These are phyloP conservation scores for Eupeodes corollae DNA, from an alignment of 1,140 invertebrate species.

Conservation along the genomic window DNA sequence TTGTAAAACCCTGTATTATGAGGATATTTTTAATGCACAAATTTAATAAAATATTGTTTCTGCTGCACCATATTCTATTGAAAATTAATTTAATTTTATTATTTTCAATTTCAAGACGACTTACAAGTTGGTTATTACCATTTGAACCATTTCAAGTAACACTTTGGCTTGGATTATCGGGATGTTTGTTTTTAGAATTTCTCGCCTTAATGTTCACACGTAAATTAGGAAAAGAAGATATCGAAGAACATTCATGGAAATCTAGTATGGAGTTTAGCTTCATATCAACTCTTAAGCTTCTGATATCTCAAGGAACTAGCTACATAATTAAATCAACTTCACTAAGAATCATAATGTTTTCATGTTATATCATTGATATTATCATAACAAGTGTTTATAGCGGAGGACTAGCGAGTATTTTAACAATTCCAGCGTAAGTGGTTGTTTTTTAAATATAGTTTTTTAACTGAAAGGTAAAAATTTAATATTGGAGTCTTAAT, in stretches of 20 bases:
- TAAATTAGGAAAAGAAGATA: not conserved
- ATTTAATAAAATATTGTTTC: too few species aligned
- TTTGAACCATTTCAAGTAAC: conserved; percentile 21
- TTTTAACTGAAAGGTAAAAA: not conserved
- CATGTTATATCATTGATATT: conserved; percentile 29
- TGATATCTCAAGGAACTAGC: conserved; percentile 24
- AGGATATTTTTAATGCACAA: too few species aligned
- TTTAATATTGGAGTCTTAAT: conserved; percentile 9
- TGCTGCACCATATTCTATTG: too few species aligned
- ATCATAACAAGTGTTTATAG: conserved; percentile 28
- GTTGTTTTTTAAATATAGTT: not conserved
- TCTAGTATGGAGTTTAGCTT: conserved; percentile 17
- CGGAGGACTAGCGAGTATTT: conserved; percentile 23
- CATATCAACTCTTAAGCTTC: conserved; percentile 21
- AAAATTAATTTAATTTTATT: too few species aligned
- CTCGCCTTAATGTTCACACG: conserved; percentile 13
- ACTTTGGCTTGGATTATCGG: conserved; percentile 20
- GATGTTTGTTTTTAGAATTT: conserved; percentile 16
- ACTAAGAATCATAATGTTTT: conserved; percentile 18
- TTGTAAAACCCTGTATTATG: too few species aligned
- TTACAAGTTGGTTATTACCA: conserved; percentile 24
- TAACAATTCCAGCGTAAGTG: conserved; percentile 21
- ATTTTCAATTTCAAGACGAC: conserved; percentile 12
- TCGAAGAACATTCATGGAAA: too few species aligned
- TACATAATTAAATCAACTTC: conserved; percentile 20